phyloP scores from a whole-genome alignment of 2,888 invertebrate species.

The Selenia dentaria region DNA sequence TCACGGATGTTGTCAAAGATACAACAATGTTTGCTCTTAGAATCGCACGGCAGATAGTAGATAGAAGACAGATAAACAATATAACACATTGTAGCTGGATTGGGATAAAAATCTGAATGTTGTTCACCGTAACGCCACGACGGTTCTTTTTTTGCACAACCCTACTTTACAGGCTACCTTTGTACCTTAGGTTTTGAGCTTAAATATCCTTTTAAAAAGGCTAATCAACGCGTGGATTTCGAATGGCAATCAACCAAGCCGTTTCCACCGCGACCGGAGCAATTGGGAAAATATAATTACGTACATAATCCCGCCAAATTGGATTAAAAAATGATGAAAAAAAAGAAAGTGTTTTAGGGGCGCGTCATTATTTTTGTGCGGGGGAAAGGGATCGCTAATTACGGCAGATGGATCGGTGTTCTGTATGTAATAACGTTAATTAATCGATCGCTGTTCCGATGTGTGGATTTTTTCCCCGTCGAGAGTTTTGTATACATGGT shows the following conservation, averaged over 20 bases:
- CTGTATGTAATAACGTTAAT: slow-evolving; percentile 81
- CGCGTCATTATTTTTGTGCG: slow-evolving; percentile 81
- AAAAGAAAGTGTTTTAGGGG: slow-evolving; percentile 82
- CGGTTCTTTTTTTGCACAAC: too few species aligned
- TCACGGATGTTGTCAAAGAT: too few species aligned
- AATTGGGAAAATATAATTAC: slow-evolving; percentile 85
- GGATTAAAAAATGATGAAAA: slow-evolving; percentile 81
- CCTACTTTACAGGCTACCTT: too few species aligned
- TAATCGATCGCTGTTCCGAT: slow-evolving; percentile 72
- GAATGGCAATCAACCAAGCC: slow-evolving; percentile 74
- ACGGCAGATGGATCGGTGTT: slow-evolving; percentile 81
- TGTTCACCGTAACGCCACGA: too few species aligned
- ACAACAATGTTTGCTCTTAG: too few species aligned
- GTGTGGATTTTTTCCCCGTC: slow-evolving; percentile 51
- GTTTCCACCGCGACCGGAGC: slow-evolving; percentile 65
- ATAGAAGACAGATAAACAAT: too few species aligned
- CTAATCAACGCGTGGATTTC: slow-evolving; percentile 76
- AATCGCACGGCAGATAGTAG: too few species aligned
- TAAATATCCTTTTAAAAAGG: slow-evolving; percentile 58
- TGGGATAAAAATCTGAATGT: too few species aligned
- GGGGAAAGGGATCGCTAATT: slow-evolving; percentile 80
- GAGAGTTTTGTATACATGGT: slow-evolving; percentile 7
- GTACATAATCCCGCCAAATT: slow-evolving; percentile 84
- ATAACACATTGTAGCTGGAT: too few species aligned
- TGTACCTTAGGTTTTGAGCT: too few species aligned